Conservation (phyloP, 2,113 vertebrate species). For the Sinosuthora webbiana region DNA sequence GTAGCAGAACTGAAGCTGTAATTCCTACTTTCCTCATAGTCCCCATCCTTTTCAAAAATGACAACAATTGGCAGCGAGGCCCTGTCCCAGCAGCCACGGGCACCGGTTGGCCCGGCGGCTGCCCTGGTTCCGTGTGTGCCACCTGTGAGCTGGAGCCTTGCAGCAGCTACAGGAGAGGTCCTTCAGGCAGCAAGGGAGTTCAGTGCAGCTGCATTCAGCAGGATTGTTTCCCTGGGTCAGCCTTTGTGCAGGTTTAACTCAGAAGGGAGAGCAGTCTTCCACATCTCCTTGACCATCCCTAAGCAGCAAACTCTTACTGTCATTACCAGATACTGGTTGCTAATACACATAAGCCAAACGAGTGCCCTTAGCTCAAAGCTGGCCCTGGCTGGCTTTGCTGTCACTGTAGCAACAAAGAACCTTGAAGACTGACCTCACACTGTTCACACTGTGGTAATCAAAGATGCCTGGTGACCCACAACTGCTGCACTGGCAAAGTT, state of each 20-base stretch:
- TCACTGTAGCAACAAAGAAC: conserved; percentile 34
- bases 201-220: neutral
- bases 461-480: neutral
- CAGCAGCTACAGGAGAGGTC: neutral
- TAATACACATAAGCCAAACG: conserved; percentile 33
- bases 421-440: conserved; percentile 48
- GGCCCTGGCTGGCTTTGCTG: conserved; percentile 2
- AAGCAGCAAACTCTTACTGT: conserved; percentile 3
- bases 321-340: conserved; percentile 34
- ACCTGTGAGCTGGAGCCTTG: neutral
- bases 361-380: conserved; percentile 48
- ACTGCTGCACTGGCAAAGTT: neutral
- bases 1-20: conserved; percentile 20
- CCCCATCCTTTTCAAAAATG: neutral
- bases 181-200: neutral
- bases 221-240: neutral
- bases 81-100: neutral
- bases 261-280: neutral
- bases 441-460: conserved; percentile 3
- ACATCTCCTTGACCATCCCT: neutral
- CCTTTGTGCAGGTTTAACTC: neutral
- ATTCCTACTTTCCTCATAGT: neutral
- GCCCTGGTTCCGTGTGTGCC: neutral
- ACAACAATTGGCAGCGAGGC: neutral
- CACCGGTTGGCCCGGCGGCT: neutral